Evolutionary conservation across 2,797 vertebrate species (phyloP), one percentile per base, ranked within the genome.

Genomic region (Diglossa cyanea): DNA sequence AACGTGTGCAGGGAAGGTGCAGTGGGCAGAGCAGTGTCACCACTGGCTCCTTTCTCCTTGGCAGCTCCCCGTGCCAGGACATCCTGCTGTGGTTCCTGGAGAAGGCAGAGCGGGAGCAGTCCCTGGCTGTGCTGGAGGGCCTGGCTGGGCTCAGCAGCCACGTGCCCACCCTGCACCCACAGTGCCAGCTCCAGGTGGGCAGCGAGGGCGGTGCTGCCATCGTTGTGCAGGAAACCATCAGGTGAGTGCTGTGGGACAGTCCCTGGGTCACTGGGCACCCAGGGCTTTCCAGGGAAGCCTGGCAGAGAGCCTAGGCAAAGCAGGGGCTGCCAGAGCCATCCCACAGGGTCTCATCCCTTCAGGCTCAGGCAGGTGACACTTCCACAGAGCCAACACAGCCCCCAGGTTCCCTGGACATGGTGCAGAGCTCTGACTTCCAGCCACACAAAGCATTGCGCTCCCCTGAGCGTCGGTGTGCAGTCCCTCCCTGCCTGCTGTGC

Each of bases 71-170:
- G 6, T 99, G 99, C 97, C 98, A 98, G 98, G 99, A 99, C 96
- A 98, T 99, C 77, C 85, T 99, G 94, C 95, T 98, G 63, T 99
- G 99, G 99, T 99, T 98, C 96, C 95, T 99, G 94, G 97, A 97
- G 88, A 98, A 98, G 72, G 75, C 97, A 0, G 98, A 98, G 67
- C 85, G 87, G 8, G 92, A 91, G 28, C 91, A 47, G 17, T 97
- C 98, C 1, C 91, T 99, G 61, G 62, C 94, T 0, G 91, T 93
- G 11, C 97, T 99, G 90, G 97, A 97, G 94, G 96, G 95, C 54
- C 97, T 99, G 7, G 98, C 97, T 0, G 97, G 98, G 66, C 97
- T 99, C 67, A 95, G 97, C 65, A 90, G 42, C 68, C 85, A 63
- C 12, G 42, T 78, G 42, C 81, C 51, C 14, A n/a, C 86, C 40